These are phyloP conservation scores for Geotrupes spiniger DNA, from an alignment of 2,888 invertebrate species.

Conservation along the genomic window DNA sequence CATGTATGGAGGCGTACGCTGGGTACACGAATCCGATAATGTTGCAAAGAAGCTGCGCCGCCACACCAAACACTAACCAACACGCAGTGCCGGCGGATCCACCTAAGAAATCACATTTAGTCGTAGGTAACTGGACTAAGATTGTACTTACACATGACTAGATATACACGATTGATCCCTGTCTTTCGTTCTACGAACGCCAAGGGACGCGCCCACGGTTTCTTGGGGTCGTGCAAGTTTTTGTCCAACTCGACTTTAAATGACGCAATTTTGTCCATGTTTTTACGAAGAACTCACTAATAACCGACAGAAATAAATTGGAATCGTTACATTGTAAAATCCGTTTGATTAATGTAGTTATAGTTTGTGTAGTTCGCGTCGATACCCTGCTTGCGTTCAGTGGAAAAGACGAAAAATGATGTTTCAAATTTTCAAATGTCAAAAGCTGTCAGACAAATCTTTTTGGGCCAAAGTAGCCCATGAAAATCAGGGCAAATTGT, in stretches of 20 bases:
- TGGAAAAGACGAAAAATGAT: too few species aligned
- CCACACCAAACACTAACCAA: constrained; percentile 94
- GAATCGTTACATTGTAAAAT: too few species aligned
- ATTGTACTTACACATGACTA: constrained; percentile 76
- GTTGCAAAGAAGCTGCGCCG: constrained; percentile 94
- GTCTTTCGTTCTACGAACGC: constrained; percentile 67
- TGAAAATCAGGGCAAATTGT: too few species aligned
- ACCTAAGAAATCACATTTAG: constrained; percentile 56
- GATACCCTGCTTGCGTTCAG: too few species aligned
- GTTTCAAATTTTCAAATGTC: too few species aligned
- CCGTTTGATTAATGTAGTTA: too few species aligned
- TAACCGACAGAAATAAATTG: too few species aligned
- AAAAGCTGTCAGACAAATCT: too few species aligned
- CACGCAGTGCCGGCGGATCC: constrained; percentile 72
- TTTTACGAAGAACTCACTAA: constrained; percentile 19
- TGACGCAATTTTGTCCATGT: constrained; percentile 54
- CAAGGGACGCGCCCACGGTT: constrained; percentile 70
- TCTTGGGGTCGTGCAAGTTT: constrained; percentile 63
- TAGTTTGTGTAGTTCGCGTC: too few species aligned
- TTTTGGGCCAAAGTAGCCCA: too few species aligned
- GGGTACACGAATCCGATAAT: constrained; percentile 93
- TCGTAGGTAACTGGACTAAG: neutral
- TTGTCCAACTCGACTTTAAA: constrained; percentile 61
- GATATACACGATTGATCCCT: constrained; percentile 70
- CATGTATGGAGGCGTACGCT: constrained; percentile 88